Evolutionary conservation across 1,140 invertebrate species (phyloP), one percentile per base, ranked within the genome.

Genomic region (Nebria ingens): DNA sequence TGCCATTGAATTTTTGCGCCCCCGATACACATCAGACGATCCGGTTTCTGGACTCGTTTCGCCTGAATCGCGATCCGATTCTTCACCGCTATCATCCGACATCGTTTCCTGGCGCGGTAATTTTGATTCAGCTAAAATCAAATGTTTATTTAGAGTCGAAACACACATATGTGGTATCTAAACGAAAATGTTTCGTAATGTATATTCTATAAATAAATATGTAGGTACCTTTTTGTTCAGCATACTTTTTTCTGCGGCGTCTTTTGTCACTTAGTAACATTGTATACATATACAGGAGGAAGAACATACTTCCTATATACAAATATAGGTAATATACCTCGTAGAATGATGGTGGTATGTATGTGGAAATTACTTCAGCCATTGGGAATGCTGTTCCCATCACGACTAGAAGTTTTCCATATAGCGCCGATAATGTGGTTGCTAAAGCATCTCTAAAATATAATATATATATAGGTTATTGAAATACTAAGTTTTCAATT

Each of bases 341-440:
- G 72, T 91, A 93, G 70, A 90, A 91, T 1, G 89, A 91, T 50
- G 89, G 86, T 65, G 89, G 89, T 66, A 93, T 89, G 70, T 90
- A 89, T n/a, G 88, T 89, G 19, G 89, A 91, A 64, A 91, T 91
- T 53, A 91, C 88, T 78, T 92, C 89, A 45, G 89, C 86, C 81
- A 95, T 89, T 49, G 93, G 93, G 75, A 97, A 93, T 4, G 91
- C 91, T 62, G 92, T 83, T 19, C 93, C 93, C 86, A 95, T 91
- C 12, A 96, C 91, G 20, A 96, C 90, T 51, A 97, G 71, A 2
- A 95, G 75, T 71, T 96, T 94, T n/a, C 89, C 90, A 68, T 97
- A 96, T 2, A 96, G 77, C 0, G 92, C 93, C 61, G 91, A 94
- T 53, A 96, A 76, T 15, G 91, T 87, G 17, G 87, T 87, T 56